Evolutionary conservation across 2,888 invertebrate species (phyloP).

Genomic region (Anticlea derivata): DNA sequence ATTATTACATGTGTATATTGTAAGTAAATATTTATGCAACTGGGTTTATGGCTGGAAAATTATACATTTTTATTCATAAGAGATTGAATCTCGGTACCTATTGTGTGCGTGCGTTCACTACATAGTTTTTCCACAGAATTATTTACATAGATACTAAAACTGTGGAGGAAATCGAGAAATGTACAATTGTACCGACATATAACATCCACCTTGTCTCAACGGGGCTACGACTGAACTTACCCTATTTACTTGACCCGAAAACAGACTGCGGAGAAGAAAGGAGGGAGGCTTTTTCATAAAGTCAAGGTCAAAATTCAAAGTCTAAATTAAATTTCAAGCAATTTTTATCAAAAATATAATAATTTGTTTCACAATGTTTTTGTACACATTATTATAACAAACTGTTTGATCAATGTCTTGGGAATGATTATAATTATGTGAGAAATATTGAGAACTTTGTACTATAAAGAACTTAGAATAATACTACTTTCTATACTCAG

Average conservation of each 20-base stretch:
- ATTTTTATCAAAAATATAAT: slow-evolving; percentile 10
- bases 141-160: too few species aligned
- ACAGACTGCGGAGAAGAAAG: too few species aligned
- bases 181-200: too few species aligned
- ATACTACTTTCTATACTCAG: slow-evolving; percentile 18
- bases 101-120: too few species aligned
- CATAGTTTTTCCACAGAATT: too few species aligned
- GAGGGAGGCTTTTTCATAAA: too few species aligned
- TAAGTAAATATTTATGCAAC: slow-evolving; percentile 75
- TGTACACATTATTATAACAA: slow-evolving; percentile 23
- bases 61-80: slow-evolving; percentile 15
- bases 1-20: slow-evolving; percentile 71
- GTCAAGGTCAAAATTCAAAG: too few species aligned
- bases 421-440: slow-evolving; percentile 30
- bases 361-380: slow-evolving; percentile 19
- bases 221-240: too few species aligned
- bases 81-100: not conserved
- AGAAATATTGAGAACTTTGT: slow-evolving; percentile 28
- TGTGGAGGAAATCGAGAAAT: too few species aligned
- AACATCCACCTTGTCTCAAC: too few species aligned
- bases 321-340: not conserved
- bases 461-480: slow-evolving; percentile 22
- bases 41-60: slow-evolving; percentile 56
- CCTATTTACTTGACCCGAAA: too few species aligned
- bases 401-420: slow-evolving; percentile 27